These are phyloP conservation scores for Cheilosia vulpina DNA, from an alignment of 2,888 invertebrate species.

Conservation along the genomic window DNA sequence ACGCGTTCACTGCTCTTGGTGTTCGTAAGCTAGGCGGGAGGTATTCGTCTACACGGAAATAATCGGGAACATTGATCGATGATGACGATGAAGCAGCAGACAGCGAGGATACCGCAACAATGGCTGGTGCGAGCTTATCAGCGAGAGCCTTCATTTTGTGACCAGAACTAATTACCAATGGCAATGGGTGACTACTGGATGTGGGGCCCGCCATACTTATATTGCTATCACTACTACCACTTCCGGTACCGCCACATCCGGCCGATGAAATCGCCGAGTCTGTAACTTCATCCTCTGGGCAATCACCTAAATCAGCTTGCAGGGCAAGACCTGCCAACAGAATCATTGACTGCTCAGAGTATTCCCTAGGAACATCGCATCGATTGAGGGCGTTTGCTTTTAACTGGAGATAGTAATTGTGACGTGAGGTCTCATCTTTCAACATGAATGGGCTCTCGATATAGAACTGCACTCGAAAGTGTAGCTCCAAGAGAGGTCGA, in stretches of 20 bases:
- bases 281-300: conserved; percentile 84
- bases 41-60: conserved; percentile 94
- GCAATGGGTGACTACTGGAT: conserved; percentile 28
- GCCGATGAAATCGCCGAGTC: conserved; percentile 69
- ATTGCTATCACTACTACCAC: conserved; percentile 66
- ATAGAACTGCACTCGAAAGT: conserved; percentile 96
- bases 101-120: conserved; percentile 73
- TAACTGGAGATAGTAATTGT: conserved; percentile 97
- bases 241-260: conserved; percentile 70
- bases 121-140: conserved; percentile 61
- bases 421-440: conserved; percentile 95
- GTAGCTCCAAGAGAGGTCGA: conserved; percentile 93
- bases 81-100: conserved; percentile 78
- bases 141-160: conserved; percentile 62
- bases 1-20: conserved; percentile 83
- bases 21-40: conserved; percentile 89
- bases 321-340: conserved; percentile 94
- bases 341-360: conserved; percentile 87
- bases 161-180: conserved; percentile 67
- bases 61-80: conserved; percentile 81
- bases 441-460: conserved; percentile 95
- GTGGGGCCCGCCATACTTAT: conserved; percentile 66
- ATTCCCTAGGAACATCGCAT: conserved; percentile 85
- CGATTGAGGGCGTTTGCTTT: conserved; percentile 92
- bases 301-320: conserved; percentile 96